Evolutionary conservation across 2,113 vertebrate species (phyloP).

Genomic region (Heteronetta atricapilla): DNA sequence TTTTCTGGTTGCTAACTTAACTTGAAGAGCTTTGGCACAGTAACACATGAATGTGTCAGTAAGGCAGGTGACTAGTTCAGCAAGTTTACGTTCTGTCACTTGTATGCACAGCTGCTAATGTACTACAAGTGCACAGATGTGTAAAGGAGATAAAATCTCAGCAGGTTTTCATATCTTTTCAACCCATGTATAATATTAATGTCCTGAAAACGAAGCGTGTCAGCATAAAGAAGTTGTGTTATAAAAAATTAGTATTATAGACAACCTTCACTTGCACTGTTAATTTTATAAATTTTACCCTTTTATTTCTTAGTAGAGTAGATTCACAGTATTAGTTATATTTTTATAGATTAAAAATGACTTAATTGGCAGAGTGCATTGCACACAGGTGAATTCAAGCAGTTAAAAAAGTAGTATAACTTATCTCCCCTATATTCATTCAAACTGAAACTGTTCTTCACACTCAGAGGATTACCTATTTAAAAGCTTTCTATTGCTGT

Average conservation of each 20-base stretch:
- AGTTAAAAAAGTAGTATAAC: background rate
- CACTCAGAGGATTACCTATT: background rate
- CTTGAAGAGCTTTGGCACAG: slow-evolving; percentile 8
- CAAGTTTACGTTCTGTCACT: slow-evolving; percentile 50
- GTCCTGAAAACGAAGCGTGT: background rate
- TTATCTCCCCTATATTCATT: background rate
- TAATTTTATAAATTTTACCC: background rate
- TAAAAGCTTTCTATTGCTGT: background rate
- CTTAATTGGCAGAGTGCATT: background rate
- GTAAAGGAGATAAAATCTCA: slow-evolving; percentile 35
- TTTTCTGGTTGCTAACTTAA: slow-evolving; percentile 29
- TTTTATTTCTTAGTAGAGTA: background rate
- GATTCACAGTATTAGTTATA: background rate
- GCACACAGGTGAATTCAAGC: background rate
- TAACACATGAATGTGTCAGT: slow-evolving; percentile 15
- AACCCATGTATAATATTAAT: background rate
- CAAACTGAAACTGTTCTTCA: background rate
- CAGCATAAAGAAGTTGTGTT: background rate
- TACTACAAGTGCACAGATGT: slow-evolving; percentile 37
- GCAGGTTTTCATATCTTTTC: background rate
- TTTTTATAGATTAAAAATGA: background rate
- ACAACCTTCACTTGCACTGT: background rate
- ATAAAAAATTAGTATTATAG: background rate
- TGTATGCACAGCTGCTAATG: slow-evolving; percentile 43
- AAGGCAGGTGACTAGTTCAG: slow-evolving; percentile 7